A percentile compares a stretch with the other conserved stretches of the same genome.
Evolutionary conservation across 2,888 invertebrate species (phyloP).

Genomic region (Tridacna crocea): DNA sequence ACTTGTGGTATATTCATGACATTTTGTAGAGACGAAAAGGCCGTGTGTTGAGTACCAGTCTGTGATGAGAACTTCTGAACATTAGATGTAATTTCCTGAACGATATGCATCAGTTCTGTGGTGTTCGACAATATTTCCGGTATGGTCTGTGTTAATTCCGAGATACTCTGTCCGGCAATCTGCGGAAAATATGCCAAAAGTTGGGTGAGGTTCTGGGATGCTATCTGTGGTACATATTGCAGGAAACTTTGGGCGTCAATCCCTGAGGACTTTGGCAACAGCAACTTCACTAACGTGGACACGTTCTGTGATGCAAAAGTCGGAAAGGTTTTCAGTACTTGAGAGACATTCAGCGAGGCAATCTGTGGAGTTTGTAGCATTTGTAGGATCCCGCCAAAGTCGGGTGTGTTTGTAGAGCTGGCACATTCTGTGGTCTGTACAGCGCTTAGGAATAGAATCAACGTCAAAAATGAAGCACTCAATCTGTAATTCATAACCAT

Average conservation of each 20-base stretch:
- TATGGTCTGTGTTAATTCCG: background rate
- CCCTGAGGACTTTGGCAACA: background rate
- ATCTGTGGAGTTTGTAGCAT: background rate
- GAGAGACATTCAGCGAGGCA: background rate
- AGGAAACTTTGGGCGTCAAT: background rate
- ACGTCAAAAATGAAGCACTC: background rate
- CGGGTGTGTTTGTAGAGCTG: background rate
- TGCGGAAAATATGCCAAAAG: conserved; percentile 16
- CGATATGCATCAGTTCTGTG: conserved; percentile 1
- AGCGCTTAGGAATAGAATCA: background rate
- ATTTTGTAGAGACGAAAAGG: conserved; percentile 1
- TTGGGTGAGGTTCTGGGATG: background rate
- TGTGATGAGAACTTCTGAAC: background rate
- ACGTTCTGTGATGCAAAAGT: conserved; percentile 10
- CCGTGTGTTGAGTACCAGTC: background rate
- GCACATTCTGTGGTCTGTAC: background rate
- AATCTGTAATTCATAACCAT: background rate
- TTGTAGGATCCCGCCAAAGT: background rate
- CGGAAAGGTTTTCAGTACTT: background rate
- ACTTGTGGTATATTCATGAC: conserved; percentile 15
- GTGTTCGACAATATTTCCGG: conserved; percentile 1
- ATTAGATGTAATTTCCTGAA: background rate
- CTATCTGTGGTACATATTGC: background rate
- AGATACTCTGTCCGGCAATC: background rate
- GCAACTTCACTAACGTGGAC: background rate